Conservation (phyloP, 2,113 vertebrate genomes). For the Hippoglossus stenolepis region DNA sequence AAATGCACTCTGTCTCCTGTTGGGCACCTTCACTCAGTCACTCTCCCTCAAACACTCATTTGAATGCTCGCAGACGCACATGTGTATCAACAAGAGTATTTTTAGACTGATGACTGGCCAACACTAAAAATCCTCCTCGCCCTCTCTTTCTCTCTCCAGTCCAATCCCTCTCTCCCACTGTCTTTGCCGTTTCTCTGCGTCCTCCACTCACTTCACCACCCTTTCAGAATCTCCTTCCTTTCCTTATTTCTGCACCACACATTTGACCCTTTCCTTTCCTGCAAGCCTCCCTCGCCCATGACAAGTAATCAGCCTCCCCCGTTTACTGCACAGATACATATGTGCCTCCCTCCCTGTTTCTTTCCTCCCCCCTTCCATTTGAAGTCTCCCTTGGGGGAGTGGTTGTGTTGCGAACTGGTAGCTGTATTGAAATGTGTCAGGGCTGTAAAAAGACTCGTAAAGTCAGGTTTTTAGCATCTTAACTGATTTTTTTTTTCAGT, state of each 20-base stretch:
- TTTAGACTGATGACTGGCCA: conserved; percentile 58
- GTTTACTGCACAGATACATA: conserved; percentile 18
- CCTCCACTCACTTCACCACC: background rate
- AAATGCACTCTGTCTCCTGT: background rate
- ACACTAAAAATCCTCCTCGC: conserved; percentile 33
- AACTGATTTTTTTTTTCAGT: background rate
- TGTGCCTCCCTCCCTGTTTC: background rate
- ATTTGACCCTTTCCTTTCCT: conserved; percentile 22
- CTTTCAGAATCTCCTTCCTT: background rate
- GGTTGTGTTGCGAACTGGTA: background rate
- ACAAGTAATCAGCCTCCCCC: conserved; percentile 27
- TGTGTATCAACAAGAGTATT: conserved; percentile 49
- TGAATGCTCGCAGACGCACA: conserved; percentile 46
- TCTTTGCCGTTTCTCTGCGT: conserved; percentile 25
- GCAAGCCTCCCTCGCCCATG: background rate
- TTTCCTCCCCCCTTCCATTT: conserved; percentile 8
- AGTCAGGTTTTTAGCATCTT: conserved; percentile 26
- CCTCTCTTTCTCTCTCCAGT: conserved; percentile 9
- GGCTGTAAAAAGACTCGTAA: conserved; percentile 3
- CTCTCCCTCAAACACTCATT: conserved; percentile 44
- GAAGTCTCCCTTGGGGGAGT: conserved; percentile 31
- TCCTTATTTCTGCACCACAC: conserved; percentile 3
- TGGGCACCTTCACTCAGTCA: conserved; percentile 21
- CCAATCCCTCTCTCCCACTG: conserved; percentile 5
- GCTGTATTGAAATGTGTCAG: conserved; percentile 35